Evolutionary conservation across 2,888 invertebrate genomes (phyloP), one percentile per base, ranked within the genome.

Genomic region (Erpobdella octoculata): DNA sequence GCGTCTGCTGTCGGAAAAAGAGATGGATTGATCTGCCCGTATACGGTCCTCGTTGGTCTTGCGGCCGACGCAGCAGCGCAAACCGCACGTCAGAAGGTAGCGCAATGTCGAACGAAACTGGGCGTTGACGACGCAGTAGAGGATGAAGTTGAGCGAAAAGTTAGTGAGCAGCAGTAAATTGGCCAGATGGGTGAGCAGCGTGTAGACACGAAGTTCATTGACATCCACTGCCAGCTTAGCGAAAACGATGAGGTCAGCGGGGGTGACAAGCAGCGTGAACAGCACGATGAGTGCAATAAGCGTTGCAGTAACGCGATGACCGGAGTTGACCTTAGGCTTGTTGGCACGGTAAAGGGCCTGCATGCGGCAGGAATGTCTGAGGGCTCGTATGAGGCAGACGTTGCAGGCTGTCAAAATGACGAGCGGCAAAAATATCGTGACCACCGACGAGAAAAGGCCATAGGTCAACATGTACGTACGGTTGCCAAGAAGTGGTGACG

Each of bases 71-170:
- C 53, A 4, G 53, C 53, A 53, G 5, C 53, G 21, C 1, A 53
- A n/a, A 1, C 53, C 53, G 70, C 75, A 73, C 66, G 69, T 68
- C 2, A 74, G 21, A 9, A 74, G 28, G 65, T 78, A 76, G 38
- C 78, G 75, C 12, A 81, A 74, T 5, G 89, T 90, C 78, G 87
- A 88, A 41, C 90, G 86, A 81, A 90, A 90, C 79, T 89, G 89
- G 78, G 89, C 88, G 75, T 89, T 89, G 82, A 90, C 89, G 72
- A 89, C 86, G 80, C 89, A 89, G 83, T 90, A 90, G 73, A 90
- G 89, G 81, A 90, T 89, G 84, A 90, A 90, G 46, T 89, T 90
- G 74, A 89, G 66, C 46, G 90, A 64, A 71, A 81, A 81, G 70
- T 81, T 81, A 37, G 79, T 74, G 0, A 79, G 79, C 73, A 80